Conservation (phyloP, 1,140 invertebrate genomes). For the Anoplolepis gracilipes region DNA sequence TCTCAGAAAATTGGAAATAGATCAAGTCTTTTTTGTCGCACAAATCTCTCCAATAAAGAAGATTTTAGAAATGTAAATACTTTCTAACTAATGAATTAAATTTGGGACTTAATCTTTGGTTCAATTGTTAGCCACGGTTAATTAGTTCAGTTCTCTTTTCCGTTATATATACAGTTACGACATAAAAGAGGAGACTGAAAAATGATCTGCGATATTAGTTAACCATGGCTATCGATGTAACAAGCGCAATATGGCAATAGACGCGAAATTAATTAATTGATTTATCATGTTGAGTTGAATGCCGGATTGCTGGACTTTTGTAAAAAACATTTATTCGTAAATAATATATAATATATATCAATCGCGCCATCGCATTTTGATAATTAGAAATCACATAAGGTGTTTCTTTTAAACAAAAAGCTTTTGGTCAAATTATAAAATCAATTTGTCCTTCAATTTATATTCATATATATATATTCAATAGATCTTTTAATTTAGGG, state of each 20-base stretch:
- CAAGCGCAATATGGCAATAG: conserved; percentile 11
- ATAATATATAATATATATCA: not conserved
- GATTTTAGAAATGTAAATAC: not conserved
- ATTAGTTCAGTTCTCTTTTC: not conserved
- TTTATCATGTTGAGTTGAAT: conserved; percentile 1
- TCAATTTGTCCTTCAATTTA: not conserved
- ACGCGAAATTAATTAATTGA: conserved; percentile 9
- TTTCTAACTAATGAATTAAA: not conserved
- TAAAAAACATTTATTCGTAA: conserved; percentile 18
- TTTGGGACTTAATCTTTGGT: not conserved
- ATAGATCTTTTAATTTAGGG: not conserved
- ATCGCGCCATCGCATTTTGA: not conserved
- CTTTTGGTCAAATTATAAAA: not conserved
- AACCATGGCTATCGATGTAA: not conserved
- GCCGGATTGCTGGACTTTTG: not conserved
- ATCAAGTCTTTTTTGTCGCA: conserved; percentile 21
- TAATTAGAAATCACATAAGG: not conserved
- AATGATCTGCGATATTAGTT: not conserved
- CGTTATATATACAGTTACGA: not conserved
- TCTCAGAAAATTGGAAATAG: conserved; percentile 3
- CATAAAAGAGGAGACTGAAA: not conserved
- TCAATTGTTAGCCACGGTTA: not conserved
- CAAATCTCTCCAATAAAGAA: not conserved
- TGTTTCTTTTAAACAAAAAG: conserved; percentile 3
- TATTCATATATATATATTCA: not conserved